A percentile compares a stretch with the other conserved stretches of the same genome.
These are phyloP conservation scores for Pangasianodon hypophthalmus DNA, from an alignment of 2,113 vertebrate genomes.

Conservation along the genomic window DNA sequence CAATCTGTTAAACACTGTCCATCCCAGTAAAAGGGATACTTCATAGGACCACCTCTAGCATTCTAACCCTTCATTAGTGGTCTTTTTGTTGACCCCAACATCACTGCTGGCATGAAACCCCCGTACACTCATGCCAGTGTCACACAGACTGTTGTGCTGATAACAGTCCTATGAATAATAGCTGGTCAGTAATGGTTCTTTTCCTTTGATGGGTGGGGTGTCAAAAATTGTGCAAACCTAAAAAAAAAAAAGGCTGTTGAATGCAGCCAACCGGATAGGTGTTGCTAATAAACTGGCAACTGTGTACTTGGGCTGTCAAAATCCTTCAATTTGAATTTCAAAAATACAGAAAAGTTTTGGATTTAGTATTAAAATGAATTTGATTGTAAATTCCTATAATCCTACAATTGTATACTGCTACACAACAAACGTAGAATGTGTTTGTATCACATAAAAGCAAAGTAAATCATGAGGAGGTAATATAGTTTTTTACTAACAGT, in stretches of 20 bases:
- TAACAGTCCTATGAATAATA: neutral
- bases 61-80: neutral
- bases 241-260: neutral
- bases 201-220: neutral
- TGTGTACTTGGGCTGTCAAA: neutral
- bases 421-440: neutral
- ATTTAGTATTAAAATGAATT: neutral
- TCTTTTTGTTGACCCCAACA: neutral
- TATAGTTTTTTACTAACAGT: no score
- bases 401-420: neutral
- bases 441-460: neutral
- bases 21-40: neutral
- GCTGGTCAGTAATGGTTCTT: neutral
- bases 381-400: neutral
- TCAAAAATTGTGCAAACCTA: neutral
- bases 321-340: neutral
- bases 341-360: neutral
- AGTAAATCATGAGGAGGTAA: no score
- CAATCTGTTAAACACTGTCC: neutral
- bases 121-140: neutral
- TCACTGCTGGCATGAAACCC: neutral
- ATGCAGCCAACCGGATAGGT: neutral
- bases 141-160: neutral
- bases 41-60: neutral
- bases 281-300: neutral